A percentile compares a stretch with the other conserved stretches of the same genome.
Conservation (phyloP, 2,888 invertebrate genomes). For the Drosophila nigricruria region DNA sequence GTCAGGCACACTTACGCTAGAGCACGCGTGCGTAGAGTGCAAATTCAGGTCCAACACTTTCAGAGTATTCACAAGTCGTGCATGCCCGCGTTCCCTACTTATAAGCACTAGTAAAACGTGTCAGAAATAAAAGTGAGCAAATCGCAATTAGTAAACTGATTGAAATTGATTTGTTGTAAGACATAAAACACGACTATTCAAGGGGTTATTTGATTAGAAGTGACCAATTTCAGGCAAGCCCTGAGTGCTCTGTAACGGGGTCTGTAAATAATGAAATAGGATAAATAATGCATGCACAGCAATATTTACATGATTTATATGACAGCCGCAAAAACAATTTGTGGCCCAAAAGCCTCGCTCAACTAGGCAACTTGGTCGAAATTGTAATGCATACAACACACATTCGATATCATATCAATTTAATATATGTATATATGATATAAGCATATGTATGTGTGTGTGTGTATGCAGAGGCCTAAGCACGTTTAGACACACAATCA, state of each 20-base stretch:
- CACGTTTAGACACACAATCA: slow-evolving; percentile 10
- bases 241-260: not conserved
- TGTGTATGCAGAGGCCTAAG: not conserved
- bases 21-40: too few species aligned
- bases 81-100: not conserved
- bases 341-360: slow-evolving; percentile 10
- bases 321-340: slow-evolving; percentile 71
- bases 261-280: slow-evolving; percentile 55
- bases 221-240: not conserved
- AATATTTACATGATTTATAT: slow-evolving; percentile 72
- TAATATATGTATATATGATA: slow-evolving; percentile 9
- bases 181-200: not conserved
- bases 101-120: not conserved
- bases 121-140: not conserved
- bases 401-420: slow-evolving; percentile 71
- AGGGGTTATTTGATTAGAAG: not conserved
- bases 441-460: not conserved
- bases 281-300: slow-evolving; percentile 47
- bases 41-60: not conserved
- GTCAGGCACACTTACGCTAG: not conserved
- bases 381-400: slow-evolving; percentile 31
- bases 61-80: not conserved
- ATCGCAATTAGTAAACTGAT: slow-evolving; percentile 25
- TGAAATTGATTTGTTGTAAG: slow-evolving; percentile 2
- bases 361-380: not conserved